A percentile compares a stretch with the other conserved stretches of the same genome.
Conservation (phyloP, 2,888 invertebrate genomes). For the Melolontha melolontha region DNA sequence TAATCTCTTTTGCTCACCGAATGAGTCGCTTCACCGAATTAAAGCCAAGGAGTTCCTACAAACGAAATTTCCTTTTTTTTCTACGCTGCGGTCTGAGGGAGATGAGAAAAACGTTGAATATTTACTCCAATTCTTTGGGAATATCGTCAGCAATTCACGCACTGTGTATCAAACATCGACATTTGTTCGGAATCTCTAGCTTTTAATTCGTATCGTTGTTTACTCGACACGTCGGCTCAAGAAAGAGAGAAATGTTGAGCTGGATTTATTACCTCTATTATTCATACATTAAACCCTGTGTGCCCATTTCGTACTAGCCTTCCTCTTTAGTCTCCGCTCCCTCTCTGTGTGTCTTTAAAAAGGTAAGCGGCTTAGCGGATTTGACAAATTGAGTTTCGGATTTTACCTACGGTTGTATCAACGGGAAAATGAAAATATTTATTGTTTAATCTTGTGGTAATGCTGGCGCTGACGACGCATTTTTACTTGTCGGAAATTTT, state of each 20-base stretch:
- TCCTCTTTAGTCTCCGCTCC: background rate
- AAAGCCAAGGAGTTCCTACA: constrained; percentile 2
- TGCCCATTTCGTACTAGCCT: background rate
- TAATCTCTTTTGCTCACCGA: constrained; percentile 17
- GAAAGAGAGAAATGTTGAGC: constrained; percentile 42
- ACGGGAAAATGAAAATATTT: constrained; percentile 41
- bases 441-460: constrained; percentile 37
- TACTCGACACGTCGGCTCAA: constrained; percentile 23
- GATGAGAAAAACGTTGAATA: constrained; percentile 13
- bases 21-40: constrained; percentile 8
- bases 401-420: constrained; percentile 40
- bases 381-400: constrained; percentile 45
- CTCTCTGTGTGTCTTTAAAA: constrained; percentile 5
- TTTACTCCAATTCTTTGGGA: background rate
- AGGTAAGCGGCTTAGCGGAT: constrained; percentile 44
- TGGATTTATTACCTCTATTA: constrained; percentile 42
- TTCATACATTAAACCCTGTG: constrained; percentile 41
- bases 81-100: background rate
- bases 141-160: constrained; percentile 2
- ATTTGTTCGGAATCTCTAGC: constrained; percentile 7
- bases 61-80: constrained; percentile 15
- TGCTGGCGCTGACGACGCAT: constrained; percentile 27
- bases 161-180: background rate
- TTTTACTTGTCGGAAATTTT: constrained; percentile 16
- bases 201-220: constrained; percentile 35